These are phyloP conservation scores for Stigmatopora nigra DNA, from an alignment of 2,113 vertebrate species.

Conservation along the genomic window DNA sequence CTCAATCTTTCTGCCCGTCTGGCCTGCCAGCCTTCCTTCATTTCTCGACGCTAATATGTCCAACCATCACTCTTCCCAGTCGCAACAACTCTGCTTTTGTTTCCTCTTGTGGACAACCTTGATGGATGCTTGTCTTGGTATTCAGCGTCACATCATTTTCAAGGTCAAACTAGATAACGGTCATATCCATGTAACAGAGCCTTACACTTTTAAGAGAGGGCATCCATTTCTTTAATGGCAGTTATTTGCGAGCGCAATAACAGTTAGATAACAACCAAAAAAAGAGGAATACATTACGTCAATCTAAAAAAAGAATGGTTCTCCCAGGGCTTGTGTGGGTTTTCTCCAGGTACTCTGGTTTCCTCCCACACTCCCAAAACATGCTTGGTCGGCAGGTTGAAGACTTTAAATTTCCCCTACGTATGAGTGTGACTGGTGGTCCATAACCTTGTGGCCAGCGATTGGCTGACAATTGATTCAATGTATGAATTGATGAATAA, in stretches of 20 bases:
- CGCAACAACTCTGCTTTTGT: slow-evolving; percentile 38
- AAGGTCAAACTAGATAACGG: slow-evolving; percentile 46
- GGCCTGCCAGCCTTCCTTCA: slow-evolving; percentile 23
- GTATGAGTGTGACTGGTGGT: too few relatives aligned
- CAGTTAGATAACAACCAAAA: background rate
- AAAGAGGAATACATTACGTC: background rate
- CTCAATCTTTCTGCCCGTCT: slow-evolving; percentile 49
- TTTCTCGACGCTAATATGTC: slow-evolving; percentile 43
- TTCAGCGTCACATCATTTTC: slow-evolving; percentile 27
- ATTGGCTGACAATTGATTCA: too few relatives aligned
- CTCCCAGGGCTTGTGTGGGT: too few relatives aligned
- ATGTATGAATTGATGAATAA: too few relatives aligned
- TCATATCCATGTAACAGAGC: slow-evolving; percentile 19
- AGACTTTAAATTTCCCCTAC: too few relatives aligned
- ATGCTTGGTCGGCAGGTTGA: too few relatives aligned
- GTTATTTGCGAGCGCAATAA: background rate
- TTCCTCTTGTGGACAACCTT: background rate
- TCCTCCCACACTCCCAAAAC: too few relatives aligned
- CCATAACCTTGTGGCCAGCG: too few relatives aligned
- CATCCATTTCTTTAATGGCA: background rate
- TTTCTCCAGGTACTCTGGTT: too few relatives aligned
- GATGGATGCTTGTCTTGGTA: slow-evolving; percentile 30
- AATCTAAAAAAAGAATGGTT: background rate
- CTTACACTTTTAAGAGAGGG: slow-evolving; percentile 5
- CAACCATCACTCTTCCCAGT: slow-evolving; percentile 46